Base-by-base conservation (phyloP, 2,888 invertebrate species). In the Dicyrtoma fusca region DNA sequence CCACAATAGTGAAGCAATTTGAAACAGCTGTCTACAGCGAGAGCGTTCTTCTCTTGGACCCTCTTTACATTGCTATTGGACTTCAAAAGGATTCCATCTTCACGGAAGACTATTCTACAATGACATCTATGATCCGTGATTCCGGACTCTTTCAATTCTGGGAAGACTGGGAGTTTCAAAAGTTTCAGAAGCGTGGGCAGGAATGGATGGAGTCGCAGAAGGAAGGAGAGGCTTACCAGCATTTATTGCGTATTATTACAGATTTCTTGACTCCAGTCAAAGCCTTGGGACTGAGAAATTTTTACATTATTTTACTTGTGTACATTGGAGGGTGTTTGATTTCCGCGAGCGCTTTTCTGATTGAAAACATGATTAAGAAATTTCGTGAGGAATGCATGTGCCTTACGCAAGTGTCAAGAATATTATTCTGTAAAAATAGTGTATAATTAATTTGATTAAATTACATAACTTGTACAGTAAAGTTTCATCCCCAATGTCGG, bases 41-140 rank as follows among this genome's bases (percentile, higher is more conserved):
- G 6, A 44, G 13, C 1, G 25, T 64, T 23, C 44, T 64, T 2
- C 44, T 17, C 13, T 49, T 64, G 64, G 64, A 64, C 44, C 49
- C 64, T 13, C 47, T 64, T 47, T 45, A 14, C 64, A 64, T 64
- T 49, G 64, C 21, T 1, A 64, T 64, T 6, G 64, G 64, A n/a
- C 11, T 49, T 13, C 64, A 45, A 49, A 47, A 47, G 23, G 23
- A 64, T 25, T 64, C 64, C 10, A 49, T 64, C 17, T 49, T 19
- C 23, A 64, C 64, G 8, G 64, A 64, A 23, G n/a, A 6, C 1
- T 47, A 4, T 47, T 25, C 5, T n/a, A 64, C n/a, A n/a, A 25
- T 64, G 1, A 49, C 64, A 1, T 4, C 64, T 14, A 64, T 64
- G 64, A 25, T 49, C n/a, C 21, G 64, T 1, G 64, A 64, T 49